phyloP scores from a whole-genome alignment of 2,113 vertebrate species.

The Tetrao urogallus region DNA sequence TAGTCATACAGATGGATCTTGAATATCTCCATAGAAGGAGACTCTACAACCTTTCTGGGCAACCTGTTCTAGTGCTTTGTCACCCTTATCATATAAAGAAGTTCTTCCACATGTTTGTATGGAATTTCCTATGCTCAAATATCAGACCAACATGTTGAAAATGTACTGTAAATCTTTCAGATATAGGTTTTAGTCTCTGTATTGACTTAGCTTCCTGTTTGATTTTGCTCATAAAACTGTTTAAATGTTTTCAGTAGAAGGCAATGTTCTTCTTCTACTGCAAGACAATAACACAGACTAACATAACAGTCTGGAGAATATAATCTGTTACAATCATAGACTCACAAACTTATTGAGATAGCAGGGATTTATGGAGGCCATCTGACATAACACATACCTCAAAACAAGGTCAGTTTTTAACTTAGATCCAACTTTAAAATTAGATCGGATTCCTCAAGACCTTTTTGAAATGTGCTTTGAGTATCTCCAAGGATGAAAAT shows the following conservation, averaged over 20 bases:
- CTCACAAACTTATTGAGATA: not conserved
- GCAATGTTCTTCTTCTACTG: not conserved
- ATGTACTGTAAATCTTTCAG: not conserved
- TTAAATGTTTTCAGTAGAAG: not conserved
- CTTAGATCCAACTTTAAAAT: not conserved
- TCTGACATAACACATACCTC: not conserved
- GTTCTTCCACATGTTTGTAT: no score
- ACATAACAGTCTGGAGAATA: not conserved
- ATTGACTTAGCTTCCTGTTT: not conserved
- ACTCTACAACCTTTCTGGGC: no score
- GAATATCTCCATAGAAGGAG: no score
- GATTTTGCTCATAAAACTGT: not conserved
- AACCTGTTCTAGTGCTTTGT: no score
- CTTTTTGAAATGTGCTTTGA: not conserved
- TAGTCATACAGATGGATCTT: no score
- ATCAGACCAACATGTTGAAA: not conserved
- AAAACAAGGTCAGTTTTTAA: not conserved
- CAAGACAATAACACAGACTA: not conserved
- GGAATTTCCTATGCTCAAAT: no score
- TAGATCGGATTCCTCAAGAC: not conserved
- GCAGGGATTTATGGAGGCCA: not conserved
- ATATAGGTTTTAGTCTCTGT: not conserved
- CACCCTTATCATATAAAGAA: no score
- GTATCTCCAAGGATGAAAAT: fast-evolving
- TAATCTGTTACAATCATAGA: not conserved